These are phyloP conservation scores for Bombus consobrinus DNA, from an alignment of 1,140 invertebrate genomes.

Conservation along the genomic window DNA sequence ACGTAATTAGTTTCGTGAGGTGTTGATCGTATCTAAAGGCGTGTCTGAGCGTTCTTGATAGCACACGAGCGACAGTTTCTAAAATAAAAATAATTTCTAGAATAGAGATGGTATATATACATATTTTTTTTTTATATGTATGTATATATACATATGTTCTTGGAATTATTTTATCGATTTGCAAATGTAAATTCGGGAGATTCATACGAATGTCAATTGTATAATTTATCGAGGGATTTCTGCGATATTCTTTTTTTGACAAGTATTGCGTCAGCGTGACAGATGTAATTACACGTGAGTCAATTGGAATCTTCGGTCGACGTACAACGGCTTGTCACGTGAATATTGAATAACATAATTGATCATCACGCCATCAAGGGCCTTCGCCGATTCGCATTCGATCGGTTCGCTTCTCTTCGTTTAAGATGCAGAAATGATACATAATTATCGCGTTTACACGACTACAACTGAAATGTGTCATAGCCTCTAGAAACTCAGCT, in stretches of 20 bases:
- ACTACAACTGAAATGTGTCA: not conserved
- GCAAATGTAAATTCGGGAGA: not conserved
- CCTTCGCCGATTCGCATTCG: too few relatives aligned
- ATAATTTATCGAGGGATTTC: not conserved
- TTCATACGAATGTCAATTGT: too few relatives aligned
- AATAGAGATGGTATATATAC: too few relatives aligned
- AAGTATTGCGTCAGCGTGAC: not conserved
- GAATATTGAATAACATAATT: not conserved
- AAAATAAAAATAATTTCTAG: not conserved
- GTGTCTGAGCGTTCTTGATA: not conserved
- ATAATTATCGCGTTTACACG: not conserved
- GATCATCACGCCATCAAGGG: not conserved
- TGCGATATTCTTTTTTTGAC: not conserved
- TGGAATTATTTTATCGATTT: not conserved
- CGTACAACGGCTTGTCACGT: not conserved
- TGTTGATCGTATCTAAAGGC: not conserved
- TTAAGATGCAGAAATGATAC: not conserved
- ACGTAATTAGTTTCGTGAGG: not conserved
- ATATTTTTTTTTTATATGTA: too few relatives aligned
- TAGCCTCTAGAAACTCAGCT: too few relatives aligned
- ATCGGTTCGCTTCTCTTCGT: not conserved
- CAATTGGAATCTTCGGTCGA: not conserved
- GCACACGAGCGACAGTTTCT: not conserved
- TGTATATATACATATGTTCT: too few relatives aligned
- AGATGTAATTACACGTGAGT: not conserved